A percentile compares a stretch with the other conserved stretches of the same genome.
Evolutionary conservation across 1,140 invertebrate species (phyloP).

Genomic region (Bombus fervidus): DNA sequence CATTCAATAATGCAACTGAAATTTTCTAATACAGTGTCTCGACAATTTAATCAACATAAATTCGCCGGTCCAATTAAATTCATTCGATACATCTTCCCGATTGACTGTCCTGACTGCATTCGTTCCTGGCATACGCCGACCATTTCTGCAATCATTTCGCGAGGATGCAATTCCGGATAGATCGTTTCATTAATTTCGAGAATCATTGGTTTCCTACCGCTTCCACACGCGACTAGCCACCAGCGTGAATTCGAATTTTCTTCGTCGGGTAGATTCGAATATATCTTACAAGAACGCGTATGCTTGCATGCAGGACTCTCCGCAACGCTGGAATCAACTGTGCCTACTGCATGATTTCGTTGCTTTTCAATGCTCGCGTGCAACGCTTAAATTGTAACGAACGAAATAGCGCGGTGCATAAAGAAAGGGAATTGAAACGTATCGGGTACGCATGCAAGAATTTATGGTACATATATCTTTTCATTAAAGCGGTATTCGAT

Average conservation of each 20-base stretch:
- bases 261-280: neutral
- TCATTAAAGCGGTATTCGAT: conserved; percentile 40
- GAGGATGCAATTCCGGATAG: neutral
- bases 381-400: conserved; percentile 18
- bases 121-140: neutral
- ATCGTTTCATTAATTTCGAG: conserved; percentile 45
- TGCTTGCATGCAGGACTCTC: neutral
- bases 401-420: conserved; percentile 14
- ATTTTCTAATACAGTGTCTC: neutral
- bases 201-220: conserved; percentile 14
- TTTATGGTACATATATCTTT: conserved; percentile 50
- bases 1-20: neutral
- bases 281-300: neutral
- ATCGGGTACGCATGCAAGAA: conserved; percentile 25
- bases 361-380: neutral
- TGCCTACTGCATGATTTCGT: conserved; percentile 11
- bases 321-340: neutral
- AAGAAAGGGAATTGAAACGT: conserved; percentile 40
- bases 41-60: conserved; percentile 42
- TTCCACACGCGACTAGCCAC: neutral
- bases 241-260: conserved; percentile 7
- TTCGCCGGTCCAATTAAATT: conserved; percentile 37
- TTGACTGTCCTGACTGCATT: conserved; percentile 2
- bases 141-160: neutral
- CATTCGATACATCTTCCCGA: neutral